phyloP scores from a whole-genome alignment of 2,797 vertebrate species.

The Chaetophractus vellerosus region DNA sequence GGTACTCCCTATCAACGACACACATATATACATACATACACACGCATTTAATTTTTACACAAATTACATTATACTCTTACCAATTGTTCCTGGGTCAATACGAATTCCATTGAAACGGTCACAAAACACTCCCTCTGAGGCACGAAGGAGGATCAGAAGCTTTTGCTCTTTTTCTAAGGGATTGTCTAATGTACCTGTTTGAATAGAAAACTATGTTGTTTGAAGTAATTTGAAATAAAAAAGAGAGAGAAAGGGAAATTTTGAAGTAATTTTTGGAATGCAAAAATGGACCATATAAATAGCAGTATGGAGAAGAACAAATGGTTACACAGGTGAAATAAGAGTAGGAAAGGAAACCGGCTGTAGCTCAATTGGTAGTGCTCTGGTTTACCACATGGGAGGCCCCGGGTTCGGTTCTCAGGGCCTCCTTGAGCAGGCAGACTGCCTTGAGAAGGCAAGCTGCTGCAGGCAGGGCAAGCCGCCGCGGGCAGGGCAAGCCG shows the following conservation, averaged over 20 bases:
- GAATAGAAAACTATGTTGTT: constrained; percentile 50
- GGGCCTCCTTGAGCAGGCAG: no score
- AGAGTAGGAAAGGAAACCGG: neutral
- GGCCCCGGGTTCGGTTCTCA: no score
- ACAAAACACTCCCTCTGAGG: constrained; percentile 88
- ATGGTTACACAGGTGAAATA: neutral
- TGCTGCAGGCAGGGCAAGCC: no score
- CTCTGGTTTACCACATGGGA: no score
- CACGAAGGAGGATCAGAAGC: constrained; percentile 87
- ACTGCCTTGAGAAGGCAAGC: no score
- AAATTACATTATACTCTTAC: constrained; percentile 81
- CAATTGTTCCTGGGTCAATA: constrained; percentile 88
- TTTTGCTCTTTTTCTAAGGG: constrained; percentile 88
- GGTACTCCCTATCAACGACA: neutral
- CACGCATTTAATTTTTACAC: constrained; percentile 31
- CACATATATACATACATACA: neutral
- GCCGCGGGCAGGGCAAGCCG: no score
- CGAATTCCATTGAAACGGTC: constrained; percentile 85
- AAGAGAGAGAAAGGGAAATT: neutral
- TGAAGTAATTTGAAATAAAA: constrained; percentile 38
- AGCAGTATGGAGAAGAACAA: neutral
- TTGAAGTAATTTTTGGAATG: neutral
- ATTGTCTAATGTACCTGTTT: constrained; percentile 87
- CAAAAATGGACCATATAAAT: neutral
- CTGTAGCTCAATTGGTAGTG: no score